Conservation (phyloP, 2,888 invertebrate genomes). For the Cataglyphis altisquamis region DNA sequence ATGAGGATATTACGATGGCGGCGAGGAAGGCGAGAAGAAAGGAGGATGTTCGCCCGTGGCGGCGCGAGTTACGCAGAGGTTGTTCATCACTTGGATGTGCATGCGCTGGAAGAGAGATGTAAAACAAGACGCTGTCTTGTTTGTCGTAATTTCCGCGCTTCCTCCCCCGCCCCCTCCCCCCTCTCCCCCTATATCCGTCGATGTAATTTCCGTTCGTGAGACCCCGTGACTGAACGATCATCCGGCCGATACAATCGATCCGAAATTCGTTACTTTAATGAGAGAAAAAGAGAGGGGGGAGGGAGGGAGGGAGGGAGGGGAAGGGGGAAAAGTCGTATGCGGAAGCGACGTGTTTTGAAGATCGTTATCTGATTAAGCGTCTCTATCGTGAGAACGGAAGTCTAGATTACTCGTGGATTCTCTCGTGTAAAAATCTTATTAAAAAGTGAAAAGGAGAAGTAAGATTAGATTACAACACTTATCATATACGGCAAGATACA, state of each 20-base stretch:
- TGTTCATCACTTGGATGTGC: conserved; percentile 38
- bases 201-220: conserved; percentile 19
- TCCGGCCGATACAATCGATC: conserved; percentile 24
- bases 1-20: conserved; percentile 69
- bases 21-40: conserved; percentile 56
- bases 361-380: not conserved
- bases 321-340: not conserved
- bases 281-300: not conserved
- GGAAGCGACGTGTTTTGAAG: not conserved
- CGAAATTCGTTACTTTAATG: conserved; percentile 4
- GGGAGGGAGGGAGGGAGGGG: too few species aligned
- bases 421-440: conserved; percentile 29
- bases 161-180: not conserved
- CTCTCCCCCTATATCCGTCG: conserved; percentile 5
- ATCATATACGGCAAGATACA: conserved; percentile 36
- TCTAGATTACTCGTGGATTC: conserved; percentile 12
- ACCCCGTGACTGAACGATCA: conserved; percentile 12
- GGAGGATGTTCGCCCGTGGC: conserved; percentile 44
- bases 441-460: conserved; percentile 12
- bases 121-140: conserved; percentile 56
- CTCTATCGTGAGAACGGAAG: conserved; percentile 29
- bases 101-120: conserved; percentile 41
- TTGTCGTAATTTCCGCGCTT: conserved; percentile 54
- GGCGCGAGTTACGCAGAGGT: conserved; percentile 58
- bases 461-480: conserved; percentile 26